These are phyloP conservation scores for Xyrichtys novacula DNA, from an alignment of 2,797 vertebrate species.

Conservation along the genomic window DNA sequence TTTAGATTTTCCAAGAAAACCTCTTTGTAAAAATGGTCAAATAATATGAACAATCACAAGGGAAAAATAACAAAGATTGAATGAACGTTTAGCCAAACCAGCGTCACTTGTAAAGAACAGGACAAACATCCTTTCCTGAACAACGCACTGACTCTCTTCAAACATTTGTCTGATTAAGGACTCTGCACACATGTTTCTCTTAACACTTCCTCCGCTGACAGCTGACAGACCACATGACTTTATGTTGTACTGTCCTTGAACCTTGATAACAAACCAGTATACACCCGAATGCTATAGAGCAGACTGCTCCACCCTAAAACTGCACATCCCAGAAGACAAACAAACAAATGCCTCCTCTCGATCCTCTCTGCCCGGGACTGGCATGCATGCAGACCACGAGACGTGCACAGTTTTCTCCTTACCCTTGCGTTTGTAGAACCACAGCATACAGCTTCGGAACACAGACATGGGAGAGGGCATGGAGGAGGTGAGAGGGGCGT, in stretches of 20 bases:
- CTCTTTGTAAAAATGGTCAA: neutral
- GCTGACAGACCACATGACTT: neutral
- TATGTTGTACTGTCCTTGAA: slow-evolving; percentile 41
- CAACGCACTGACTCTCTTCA: slow-evolving; percentile 16
- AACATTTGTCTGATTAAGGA: slow-evolving; percentile 21
- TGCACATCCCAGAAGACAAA: slow-evolving; percentile 59
- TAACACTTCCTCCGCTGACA: neutral
- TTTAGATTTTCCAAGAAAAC: neutral
- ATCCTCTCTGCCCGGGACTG: slow-evolving; percentile 41
- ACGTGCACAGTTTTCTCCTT: slow-evolving; percentile 83
- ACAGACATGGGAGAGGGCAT: slow-evolving; percentile 99
- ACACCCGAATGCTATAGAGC: neutral
- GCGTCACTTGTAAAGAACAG: neutral
- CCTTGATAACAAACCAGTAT: slow-evolving; percentile 33
- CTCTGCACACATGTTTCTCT: neutral
- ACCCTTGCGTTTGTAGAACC: slow-evolving; percentile 99
- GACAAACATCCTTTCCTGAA: slow-evolving; percentile 14
- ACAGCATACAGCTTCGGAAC: slow-evolving; percentile 99
- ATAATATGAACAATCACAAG: neutral
- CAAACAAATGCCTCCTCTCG: slow-evolving; percentile 50
- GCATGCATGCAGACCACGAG: slow-evolving; percentile 71
- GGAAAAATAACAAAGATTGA: neutral
- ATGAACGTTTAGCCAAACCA: slow-evolving; percentile 17
- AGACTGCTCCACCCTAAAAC: slow-evolving; percentile 52
- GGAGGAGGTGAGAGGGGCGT: slow-evolving; percentile 83